Conservation (phyloP, 2,797 vertebrate genomes). For the Bovichtus variegatus region DNA sequence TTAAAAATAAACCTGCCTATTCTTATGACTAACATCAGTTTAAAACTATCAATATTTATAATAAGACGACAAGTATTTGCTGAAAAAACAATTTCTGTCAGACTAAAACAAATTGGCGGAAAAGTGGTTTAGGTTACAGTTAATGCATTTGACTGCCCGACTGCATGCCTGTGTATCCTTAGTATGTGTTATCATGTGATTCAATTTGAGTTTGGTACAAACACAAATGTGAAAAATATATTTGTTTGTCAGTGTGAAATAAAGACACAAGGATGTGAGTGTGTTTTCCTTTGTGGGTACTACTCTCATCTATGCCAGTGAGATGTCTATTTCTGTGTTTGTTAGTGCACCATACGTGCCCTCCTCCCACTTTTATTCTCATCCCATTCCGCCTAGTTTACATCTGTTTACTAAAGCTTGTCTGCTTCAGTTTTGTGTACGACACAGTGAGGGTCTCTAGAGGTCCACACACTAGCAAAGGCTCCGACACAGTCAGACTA, state of each 20-base stretch:
- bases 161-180: not conserved
- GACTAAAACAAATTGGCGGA: not conserved
- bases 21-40: not conserved
- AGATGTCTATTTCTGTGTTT: conserved; percentile 52
- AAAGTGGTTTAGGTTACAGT: not conserved
- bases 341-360: conserved; percentile 16
- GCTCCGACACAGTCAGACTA: conserved; percentile 24
- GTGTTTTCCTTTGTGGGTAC: conserved; percentile 12
- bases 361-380: conserved; percentile 43
- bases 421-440: conserved; percentile 57
- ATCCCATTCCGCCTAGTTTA: conserved; percentile 59
- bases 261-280: not conserved
- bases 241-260: conserved; percentile 15
- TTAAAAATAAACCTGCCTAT: not conserved
- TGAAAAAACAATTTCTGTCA: not conserved
- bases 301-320: conserved; percentile 21
- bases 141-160: not conserved
- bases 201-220: not conserved
- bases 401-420: conserved; percentile 73
- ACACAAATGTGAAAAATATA: not conserved
- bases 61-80: not conserved
- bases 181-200: not conserved
- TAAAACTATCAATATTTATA: not conserved
- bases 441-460: conserved; percentile 53
- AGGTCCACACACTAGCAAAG: conserved; percentile 42